Evolutionary conservation across 2,888 invertebrate species (phyloP).

Genomic region (Baccha elongata): DNA sequence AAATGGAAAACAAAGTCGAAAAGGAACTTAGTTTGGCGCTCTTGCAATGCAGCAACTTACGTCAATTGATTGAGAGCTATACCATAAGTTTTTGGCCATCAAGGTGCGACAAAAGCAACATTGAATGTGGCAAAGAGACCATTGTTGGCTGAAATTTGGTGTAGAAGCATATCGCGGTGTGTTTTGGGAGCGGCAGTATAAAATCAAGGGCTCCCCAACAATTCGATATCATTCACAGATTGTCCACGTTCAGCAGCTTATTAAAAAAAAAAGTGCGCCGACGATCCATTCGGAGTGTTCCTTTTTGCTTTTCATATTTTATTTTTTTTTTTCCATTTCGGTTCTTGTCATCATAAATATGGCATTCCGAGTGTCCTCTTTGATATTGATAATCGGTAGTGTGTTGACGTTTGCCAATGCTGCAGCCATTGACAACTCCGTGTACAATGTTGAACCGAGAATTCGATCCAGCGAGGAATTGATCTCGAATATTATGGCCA

Average conservation of each 20-base stretch:
- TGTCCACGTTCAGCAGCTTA: conserved; percentile 79
- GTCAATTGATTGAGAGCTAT: conserved; percentile 55
- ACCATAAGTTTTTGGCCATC: conserved; percentile 55
- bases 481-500: conserved; percentile 87
- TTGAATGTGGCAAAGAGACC: conserved; percentile 51
- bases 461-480: conserved; percentile 87
- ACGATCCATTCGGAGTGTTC: conserved; percentile 65
- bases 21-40: conserved; percentile 23
- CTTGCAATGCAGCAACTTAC: conserved; percentile 22
- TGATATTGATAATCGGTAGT: conserved; percentile 83
- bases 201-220: conserved; percentile 81
- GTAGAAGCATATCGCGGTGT: conserved; percentile 26
- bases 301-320: conserved; percentile 19
- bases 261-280: conserved; percentile 75
- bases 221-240: conserved; percentile 82
- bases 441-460: conserved; percentile 82
- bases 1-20: conserved; percentile 44
- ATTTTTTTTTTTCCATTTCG: conserved; percentile 25
- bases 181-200: conserved; percentile 82
- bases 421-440: conserved; percentile 84
- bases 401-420: conserved; percentile 84
- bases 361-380: conserved; percentile 82
- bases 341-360: conserved; percentile 73
- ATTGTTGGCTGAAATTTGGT: conserved; percentile 42
- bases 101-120: conserved; percentile 42